A percentile compares a stretch with the other conserved stretches of the same genome.
Conservation (phyloP, 2,113 vertebrate species). For the Conger conger region DNA sequence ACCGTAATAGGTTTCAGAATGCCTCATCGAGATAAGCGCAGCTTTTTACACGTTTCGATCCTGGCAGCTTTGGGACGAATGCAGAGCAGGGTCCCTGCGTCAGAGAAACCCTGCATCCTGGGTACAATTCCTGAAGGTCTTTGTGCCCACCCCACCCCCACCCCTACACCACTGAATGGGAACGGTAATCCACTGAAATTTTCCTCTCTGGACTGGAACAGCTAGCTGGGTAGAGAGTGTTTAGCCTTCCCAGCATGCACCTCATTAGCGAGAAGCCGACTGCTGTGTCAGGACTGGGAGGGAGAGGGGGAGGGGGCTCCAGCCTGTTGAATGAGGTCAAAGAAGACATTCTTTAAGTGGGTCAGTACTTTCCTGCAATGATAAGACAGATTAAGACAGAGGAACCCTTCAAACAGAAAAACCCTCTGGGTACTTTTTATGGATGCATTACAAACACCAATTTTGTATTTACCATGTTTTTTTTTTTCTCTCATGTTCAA, state of each 20-base stretch:
- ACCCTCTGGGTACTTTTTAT: neutral
- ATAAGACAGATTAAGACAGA: neutral
- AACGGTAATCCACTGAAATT: neutral
- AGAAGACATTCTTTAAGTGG: slow-evolving; percentile 64
- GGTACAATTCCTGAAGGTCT: too few species aligned
- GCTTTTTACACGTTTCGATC: too few species aligned
- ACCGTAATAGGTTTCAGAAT: too few species aligned
- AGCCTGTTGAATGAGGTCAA: slow-evolving; percentile 51
- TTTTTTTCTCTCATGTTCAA: too few species aligned
- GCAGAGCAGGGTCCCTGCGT: too few species aligned
- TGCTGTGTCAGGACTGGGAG: slow-evolving; percentile 6
- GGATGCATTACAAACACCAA: too few species aligned
- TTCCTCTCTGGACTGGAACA: neutral
- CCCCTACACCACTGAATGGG: neutral
- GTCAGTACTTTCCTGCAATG: slow-evolving; percentile 27
- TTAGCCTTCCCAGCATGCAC: neutral
- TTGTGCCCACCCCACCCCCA: too few species aligned
- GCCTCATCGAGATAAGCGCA: too few species aligned
- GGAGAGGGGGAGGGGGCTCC: slow-evolving; percentile 22
- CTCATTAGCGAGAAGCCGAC: neutral
- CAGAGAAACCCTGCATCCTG: too few species aligned
- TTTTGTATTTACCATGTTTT: too few species aligned
- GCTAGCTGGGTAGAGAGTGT: neutral
- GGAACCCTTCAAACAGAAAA: neutral
- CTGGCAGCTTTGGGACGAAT: too few species aligned